These are phyloP conservation scores for Lycopodina hypogea DNA, from an alignment of 37 sponge, comb jelly and placozoan species.

Conservation along the genomic window DNA sequence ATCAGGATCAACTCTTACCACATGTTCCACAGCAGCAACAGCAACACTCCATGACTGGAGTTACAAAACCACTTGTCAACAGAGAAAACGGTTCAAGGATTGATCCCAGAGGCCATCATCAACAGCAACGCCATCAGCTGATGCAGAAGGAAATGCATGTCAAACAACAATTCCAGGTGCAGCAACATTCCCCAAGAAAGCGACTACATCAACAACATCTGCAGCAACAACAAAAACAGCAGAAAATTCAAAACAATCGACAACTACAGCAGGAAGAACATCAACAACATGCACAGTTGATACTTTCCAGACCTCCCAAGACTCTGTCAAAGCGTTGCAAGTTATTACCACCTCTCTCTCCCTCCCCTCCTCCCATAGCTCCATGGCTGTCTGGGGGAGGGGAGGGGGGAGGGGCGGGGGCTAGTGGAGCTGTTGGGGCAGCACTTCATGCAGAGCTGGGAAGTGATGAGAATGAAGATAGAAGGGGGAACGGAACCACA, in stretches of 20 bases:
- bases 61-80: too few species aligned
- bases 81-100: too few species aligned
- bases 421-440: too few species aligned
- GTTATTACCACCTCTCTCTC: not conserved
- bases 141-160: not conserved
- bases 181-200: not conserved
- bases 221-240: constrained; percentile 8
- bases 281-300: not conserved
- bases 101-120: too few species aligned
- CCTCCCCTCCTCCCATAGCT: not conserved
- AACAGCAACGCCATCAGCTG: too few species aligned
- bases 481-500: not conserved
- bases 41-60: not conserved
- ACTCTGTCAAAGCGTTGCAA: not conserved
- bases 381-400: not conserved
- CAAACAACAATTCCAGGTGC: not conserved
- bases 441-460: not conserved
- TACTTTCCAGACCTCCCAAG: not conserved
- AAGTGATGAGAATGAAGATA: not conserved
- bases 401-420: not conserved
- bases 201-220: not conserved
- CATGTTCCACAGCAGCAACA: not conserved
- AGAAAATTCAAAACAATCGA: not conserved
- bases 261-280: not conserved
- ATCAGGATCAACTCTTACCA: not conserved